Percentiles rank a stretch among this genome's conserved stretches.
Evolutionary conservation across 2,888 invertebrate genomes (phyloP).

Genomic region (Tipula lateralis): DNA sequence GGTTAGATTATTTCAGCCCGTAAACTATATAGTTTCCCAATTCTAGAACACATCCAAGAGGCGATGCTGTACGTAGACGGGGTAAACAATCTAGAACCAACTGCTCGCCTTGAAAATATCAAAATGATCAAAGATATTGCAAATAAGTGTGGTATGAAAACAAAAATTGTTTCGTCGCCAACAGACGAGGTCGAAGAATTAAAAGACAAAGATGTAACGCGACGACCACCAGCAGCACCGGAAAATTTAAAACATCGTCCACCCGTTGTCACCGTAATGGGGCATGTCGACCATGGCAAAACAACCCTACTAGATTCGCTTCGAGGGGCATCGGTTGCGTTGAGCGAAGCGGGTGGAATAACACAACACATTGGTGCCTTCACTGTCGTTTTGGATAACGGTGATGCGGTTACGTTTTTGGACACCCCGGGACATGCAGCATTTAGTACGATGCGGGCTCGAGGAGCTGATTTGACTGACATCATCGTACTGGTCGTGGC

Average conservation of each 20-base stretch:
- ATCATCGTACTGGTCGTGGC: constrained; percentile 94
- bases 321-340: constrained; percentile 78
- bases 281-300: constrained; percentile 99
- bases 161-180: constrained; percentile 54
- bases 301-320: constrained; percentile 91
- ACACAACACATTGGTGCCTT: constrained; percentile 99
- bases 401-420: constrained; percentile 82
- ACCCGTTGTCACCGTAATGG: constrained; percentile 98
- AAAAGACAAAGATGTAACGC: constrained; percentile 54
- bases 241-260: constrained; percentile 67
- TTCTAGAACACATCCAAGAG: constrained; percentile 63
- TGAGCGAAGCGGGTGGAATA: constrained; percentile 94
- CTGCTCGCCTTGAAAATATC: constrained; percentile 59
- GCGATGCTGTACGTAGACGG: constrained; percentile 62
- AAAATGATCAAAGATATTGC: constrained; percentile 63
- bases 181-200: constrained; percentile 37
- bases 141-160: constrained; percentile 62
- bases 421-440: constrained; percentile 99
- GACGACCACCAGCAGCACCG: constrained; percentile 61
- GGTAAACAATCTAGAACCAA: constrained; percentile 52
- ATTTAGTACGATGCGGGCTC: constrained; percentile 85
- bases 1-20: neutral
- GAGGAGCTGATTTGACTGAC: constrained; percentile 93
- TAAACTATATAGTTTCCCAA: no score
- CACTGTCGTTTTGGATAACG: constrained; percentile 66